Evolutionary conservation across 2,113 vertebrate species (phyloP), one percentile per base, ranked within the genome.

Genomic region (Tonatia bakeri): DNA sequence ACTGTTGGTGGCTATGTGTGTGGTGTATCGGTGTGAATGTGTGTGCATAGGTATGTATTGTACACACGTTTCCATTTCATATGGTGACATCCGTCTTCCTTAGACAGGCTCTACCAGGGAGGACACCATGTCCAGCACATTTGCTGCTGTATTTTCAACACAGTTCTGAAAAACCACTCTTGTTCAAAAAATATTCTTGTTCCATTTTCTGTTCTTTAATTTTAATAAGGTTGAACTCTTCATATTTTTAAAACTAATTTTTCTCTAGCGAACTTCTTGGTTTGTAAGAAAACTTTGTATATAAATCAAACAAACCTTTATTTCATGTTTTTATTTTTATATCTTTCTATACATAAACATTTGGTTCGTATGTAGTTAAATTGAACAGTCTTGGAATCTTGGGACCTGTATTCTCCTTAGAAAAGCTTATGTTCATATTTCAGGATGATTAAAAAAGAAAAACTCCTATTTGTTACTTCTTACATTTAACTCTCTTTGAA

Each of bases 311-410:
- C 50, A 88, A 88, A 56, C 0, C 17, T 88, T 50, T 87, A 64
- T n/a, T 65, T 85, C 45, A 33, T 36, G 20, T 26, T 82, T 92
- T 92, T 87, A 61, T 76, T 92, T 89, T 94, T 50, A 45, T 89
- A 47, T 86, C 82, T 94, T 65, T 86, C n/a, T 76, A 82, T 84
- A 31, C 9, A 65, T 72, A 95, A 95, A 92, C 86, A 87, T 77
- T 92, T 94, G 33, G 82, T 69, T 85, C n/a, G 56, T 85, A 54
- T 14, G 28, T 36, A 86, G n/a, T 79, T 75, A 77, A 50, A 85
- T 40, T 77, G 82, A 76, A 85, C 47, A 82, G 43, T 45, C 45
- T 90, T 83, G 72, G 45, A 33, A 65, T 87, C 54, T 13, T 36
- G 31, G 31, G 26, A 80, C 20, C 54, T 52, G 9, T 56, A 36